Evolutionary conservation across 2,888 invertebrate species (phyloP).

Genomic region (Dolomedes plantarius): DNA sequence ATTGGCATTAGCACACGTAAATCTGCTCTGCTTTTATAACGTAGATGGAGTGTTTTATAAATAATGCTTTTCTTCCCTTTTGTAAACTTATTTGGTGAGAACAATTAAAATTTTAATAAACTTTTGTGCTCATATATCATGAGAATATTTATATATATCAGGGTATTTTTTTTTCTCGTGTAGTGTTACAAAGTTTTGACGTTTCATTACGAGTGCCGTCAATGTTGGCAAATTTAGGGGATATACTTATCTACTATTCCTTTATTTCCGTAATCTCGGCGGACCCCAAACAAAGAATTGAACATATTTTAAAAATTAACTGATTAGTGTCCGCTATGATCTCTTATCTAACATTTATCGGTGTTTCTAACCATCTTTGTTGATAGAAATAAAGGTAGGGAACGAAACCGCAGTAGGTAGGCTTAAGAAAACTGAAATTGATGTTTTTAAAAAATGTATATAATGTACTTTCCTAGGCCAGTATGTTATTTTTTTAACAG

Average conservation of each 20-base stretch:
- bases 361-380: not conserved
- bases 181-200: slow-evolving; percentile 60
- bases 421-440: slow-evolving; percentile 53
- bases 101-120: slow-evolving; percentile 1
- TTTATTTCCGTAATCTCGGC: not conserved
- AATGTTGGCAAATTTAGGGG: slow-evolving; percentile 51
- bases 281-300: not conserved
- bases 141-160: not conserved
- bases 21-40: slow-evolving; percentile 51
- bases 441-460: not conserved
- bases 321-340: not conserved
- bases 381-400: not conserved
- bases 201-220: slow-evolving; percentile 62
- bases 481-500: too few species aligned
- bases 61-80: slow-evolving; percentile 35
- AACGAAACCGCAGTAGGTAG: slow-evolving; percentile 51
- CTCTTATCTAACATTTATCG: not conserved
- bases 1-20: slow-evolving; percentile 60
- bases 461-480: not conserved
- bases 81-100: slow-evolving; percentile 51
- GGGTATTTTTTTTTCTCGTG: slow-evolving; percentile 22
- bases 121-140: not conserved
- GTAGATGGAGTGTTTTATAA: slow-evolving; percentile 58
- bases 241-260: not conserved
- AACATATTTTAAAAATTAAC: not conserved